Conservation (phyloP, 1,140 invertebrate genomes). For the Drosophila fuyamai region DNA sequence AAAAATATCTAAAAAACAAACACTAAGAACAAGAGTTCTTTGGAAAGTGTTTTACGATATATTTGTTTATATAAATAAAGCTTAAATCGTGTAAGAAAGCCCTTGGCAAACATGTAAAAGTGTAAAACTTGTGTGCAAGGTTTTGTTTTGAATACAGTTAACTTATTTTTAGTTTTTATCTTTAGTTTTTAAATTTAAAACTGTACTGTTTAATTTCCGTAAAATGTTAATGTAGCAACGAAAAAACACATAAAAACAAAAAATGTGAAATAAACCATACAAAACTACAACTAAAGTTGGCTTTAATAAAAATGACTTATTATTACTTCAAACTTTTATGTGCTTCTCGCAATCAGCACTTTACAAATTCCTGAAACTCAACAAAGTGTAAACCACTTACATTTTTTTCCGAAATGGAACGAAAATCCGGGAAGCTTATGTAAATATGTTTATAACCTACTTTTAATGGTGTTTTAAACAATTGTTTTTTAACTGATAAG, state of each 20-base stretch:
- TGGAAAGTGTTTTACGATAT: constrained; percentile 7
- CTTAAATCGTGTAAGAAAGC: not conserved
- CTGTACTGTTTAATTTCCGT: too few species aligned
- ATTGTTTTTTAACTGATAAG: constrained; percentile 26
- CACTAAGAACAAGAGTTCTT: constrained; percentile 1
- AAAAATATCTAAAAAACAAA: constrained; percentile 31
- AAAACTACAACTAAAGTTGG: not conserved
- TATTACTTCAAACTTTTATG: not conserved
- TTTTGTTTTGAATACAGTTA: too few species aligned
- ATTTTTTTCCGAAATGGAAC: not conserved
- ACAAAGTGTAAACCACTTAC: not conserved
- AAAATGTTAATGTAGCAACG: not conserved
- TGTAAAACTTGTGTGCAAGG: too few species aligned
- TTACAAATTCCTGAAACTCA: constrained; percentile 3
- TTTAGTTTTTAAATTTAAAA: too few species aligned
- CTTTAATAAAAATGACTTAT: not conserved
- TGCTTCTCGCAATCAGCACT: not conserved
- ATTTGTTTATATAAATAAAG: not conserved
- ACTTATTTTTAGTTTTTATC: too few species aligned
- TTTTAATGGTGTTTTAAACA: constrained; percentile 2
- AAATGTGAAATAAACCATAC: not conserved
- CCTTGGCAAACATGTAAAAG: too few species aligned
- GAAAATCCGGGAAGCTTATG: constrained; percentile 3
- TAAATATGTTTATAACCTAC: constrained; percentile 16
- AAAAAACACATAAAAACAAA: too few species aligned